A percentile compares a stretch with the other conserved stretches of the same genome.
Conservation (phyloP, 1,140 invertebrate species). For the Mizuhopecten yessoensis region DNA sequence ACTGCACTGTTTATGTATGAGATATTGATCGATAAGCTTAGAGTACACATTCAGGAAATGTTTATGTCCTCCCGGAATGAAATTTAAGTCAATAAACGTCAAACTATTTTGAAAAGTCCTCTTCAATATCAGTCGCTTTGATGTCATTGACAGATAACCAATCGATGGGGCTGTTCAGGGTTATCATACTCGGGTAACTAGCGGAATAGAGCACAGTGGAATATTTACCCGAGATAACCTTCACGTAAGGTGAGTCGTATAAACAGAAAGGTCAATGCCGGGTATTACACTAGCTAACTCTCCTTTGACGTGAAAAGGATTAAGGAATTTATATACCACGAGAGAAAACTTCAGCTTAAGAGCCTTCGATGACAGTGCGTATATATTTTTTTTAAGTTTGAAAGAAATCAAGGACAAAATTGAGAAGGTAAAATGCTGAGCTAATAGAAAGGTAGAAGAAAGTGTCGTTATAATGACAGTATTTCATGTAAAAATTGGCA, state of each 20-base stretch:
- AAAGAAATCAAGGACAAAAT: not conserved
- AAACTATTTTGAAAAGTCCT: conserved; percentile 25
- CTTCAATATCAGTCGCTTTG: not conserved
- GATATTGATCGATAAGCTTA: too few species aligned
- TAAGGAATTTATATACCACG: not conserved
- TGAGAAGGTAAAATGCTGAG: not conserved
- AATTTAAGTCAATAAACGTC: conserved; percentile 1
- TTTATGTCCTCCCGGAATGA: too few species aligned
- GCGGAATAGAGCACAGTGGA: not conserved
- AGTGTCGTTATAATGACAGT: too few species aligned
- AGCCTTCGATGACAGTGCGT: not conserved
- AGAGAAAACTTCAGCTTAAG: not conserved
- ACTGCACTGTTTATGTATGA: too few species aligned
- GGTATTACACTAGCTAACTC: not conserved
- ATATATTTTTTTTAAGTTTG: not conserved
- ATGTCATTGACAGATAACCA: not conserved
- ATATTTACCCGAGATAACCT: not conserved
- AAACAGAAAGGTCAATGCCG: not conserved
- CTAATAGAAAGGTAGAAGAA: too few species aligned
- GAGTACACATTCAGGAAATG: too few species aligned
- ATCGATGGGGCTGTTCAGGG: not conserved
- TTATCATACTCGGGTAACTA: not conserved
- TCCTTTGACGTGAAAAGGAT: not conserved
- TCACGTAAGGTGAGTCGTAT: not conserved
- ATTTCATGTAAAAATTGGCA: too few species aligned